A percentile compares a stretch with the other conserved stretches of the same genome.
Conservation (phyloP, 2,113 vertebrate species). For the Phylloscopus trochilus region DNA sequence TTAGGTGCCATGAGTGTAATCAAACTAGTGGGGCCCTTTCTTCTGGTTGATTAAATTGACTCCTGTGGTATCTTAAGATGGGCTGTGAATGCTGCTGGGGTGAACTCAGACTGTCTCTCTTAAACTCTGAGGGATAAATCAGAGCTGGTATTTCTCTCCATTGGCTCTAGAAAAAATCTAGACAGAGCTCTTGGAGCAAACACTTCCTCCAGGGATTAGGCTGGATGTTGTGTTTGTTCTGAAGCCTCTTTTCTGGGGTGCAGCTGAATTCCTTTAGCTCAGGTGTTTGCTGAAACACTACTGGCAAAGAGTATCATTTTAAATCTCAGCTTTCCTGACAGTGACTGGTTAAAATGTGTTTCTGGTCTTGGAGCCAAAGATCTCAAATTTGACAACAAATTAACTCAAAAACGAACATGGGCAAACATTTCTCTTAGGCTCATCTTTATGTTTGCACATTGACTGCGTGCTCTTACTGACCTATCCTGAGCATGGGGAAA, state of each 20-base stretch:
- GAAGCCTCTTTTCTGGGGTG: not conserved
- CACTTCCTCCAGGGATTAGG: not conserved
- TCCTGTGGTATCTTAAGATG: not conserved
- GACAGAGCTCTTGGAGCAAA: not conserved
- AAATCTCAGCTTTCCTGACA: not conserved
- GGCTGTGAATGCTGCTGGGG: not conserved
- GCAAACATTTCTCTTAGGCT: not conserved
- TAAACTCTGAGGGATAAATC: not conserved
- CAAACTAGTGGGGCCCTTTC: not conserved
- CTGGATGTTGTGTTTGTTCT: not conserved
- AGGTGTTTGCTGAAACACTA: not conserved
- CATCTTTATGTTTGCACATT: not conserved
- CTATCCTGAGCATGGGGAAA: not conserved
- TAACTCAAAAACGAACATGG: not conserved
- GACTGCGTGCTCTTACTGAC: not conserved
- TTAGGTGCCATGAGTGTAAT: not conserved
- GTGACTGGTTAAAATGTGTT: not conserved
- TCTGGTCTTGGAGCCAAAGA: not conserved
- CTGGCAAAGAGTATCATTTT: not conserved
- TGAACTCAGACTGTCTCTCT: not conserved
- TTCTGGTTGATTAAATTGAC: not conserved
- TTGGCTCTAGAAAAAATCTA: not conserved
- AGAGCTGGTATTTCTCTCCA: not conserved
- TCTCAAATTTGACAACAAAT: not conserved
- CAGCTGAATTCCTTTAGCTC: not conserved